Conservation (phyloP, 35 echinoderm and acorn worm species). For the Anneissia japonica region DNA sequence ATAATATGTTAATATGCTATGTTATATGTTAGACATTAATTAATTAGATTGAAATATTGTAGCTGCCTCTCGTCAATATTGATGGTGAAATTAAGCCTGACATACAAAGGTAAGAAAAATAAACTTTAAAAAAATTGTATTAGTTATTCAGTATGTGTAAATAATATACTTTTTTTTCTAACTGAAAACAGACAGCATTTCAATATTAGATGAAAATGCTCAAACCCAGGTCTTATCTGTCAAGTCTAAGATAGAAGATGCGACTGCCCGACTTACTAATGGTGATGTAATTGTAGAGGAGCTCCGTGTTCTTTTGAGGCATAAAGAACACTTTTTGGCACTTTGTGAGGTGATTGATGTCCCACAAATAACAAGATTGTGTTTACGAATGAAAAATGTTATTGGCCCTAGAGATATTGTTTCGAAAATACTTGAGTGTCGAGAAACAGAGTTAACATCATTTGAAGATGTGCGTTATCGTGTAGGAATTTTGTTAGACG, state of each 20-base stretch:
- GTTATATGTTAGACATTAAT: no score
- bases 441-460: not conserved
- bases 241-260: not conserved
- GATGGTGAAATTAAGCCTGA: no score
- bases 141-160: no score
- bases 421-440: not conserved
- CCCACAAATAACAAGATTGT: not conserved
- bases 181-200: no score
- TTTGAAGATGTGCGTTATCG: not conserved
- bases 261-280: not conserved
- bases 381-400: not conserved
- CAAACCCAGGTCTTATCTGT: not conserved
- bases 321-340: not conserved
- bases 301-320: not conserved
- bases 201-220: not conserved
- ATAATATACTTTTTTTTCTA: no score
- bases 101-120: no score
- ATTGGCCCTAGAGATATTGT: not conserved
- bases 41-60: no score
- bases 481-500: not conserved
- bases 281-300: not conserved
- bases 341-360: not conserved
- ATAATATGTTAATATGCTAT: no score
- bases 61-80: no score
- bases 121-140: no score